Conservation (phyloP, 2,113 vertebrate genomes). For the Tor tambroides region DNA sequence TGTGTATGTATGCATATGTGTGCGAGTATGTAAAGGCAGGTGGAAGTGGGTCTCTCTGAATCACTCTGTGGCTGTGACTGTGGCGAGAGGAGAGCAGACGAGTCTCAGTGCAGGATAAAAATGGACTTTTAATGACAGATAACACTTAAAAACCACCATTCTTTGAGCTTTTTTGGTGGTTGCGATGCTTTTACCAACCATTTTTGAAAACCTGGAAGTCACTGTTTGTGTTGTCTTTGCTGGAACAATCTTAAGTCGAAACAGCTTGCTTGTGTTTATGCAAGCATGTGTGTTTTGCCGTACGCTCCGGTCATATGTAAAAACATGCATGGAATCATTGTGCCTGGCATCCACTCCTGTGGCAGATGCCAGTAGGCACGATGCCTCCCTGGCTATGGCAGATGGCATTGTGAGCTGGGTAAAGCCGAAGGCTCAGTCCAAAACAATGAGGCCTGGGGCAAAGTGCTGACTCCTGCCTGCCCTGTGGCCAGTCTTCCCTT, state of each 20-base stretch:
- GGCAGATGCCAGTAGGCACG: slow-evolving; percentile 73
- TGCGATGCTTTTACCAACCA: neutral
- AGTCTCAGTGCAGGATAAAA: neutral
- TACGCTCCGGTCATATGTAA: slow-evolving; percentile 34
- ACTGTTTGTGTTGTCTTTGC: neutral
- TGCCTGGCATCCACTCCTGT: slow-evolving; percentile 57
- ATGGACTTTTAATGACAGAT: neutral
- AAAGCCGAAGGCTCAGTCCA: slow-evolving; percentile 76
- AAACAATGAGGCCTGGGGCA: slow-evolving; percentile 75
- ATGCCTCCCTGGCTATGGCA: slow-evolving; percentile 68
- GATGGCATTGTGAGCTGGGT: slow-evolving; percentile 45
- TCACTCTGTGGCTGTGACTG: slow-evolving; percentile 31
- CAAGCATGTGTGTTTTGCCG: neutral
- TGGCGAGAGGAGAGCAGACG: neutral
- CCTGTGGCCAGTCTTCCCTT: slow-evolving; percentile 61
- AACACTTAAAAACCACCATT: neutral
- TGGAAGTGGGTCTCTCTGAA: slow-evolving; percentile 53
- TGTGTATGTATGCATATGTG: slow-evolving; percentile 59
- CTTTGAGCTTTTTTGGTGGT: neutral
- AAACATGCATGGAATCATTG: slow-evolving; percentile 54
- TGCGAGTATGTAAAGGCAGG: slow-evolving; percentile 49
- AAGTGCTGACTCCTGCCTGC: slow-evolving; percentile 79
- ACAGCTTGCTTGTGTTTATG: slow-evolving; percentile 26
- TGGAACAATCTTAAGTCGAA: slow-evolving; percentile 1
- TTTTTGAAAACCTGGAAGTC: neutral